phyloP scores from a whole-genome alignment of 2,888 invertebrate species.

The Gasteruption jaculator region DNA sequence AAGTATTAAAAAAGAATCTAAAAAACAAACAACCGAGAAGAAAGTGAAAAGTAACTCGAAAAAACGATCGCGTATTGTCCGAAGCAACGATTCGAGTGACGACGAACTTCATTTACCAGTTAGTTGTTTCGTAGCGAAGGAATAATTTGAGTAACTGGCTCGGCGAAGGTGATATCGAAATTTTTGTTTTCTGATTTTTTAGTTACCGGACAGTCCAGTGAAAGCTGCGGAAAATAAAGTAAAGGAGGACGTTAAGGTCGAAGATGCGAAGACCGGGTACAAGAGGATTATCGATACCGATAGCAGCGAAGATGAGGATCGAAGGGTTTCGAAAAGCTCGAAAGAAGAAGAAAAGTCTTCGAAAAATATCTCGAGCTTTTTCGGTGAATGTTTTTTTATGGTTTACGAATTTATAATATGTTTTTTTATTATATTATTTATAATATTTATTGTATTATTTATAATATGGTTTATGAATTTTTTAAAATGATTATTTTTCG shows the following conservation, averaged over 20 bases:
- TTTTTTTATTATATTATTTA: constrained; percentile 5
- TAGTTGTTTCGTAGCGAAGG: constrained; percentile 14
- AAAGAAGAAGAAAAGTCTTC: constrained; percentile 22
- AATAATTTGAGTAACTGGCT: constrained; percentile 6
- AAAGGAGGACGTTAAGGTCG: constrained; percentile 19
- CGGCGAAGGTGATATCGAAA: too few relatives aligned
- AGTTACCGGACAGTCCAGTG: constrained; percentile 28
- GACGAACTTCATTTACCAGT: constrained; percentile 40
- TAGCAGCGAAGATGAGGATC: constrained; percentile 16
- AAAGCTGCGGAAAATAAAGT: constrained; percentile 29
- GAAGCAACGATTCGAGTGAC: constrained; percentile 41
- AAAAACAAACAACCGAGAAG: constrained; percentile 10
- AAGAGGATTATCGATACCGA: not conserved
- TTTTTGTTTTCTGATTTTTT: constrained; percentile 8
- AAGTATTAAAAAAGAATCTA: constrained; percentile 2
- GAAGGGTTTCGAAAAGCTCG: constrained; percentile 14
- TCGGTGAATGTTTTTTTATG: constrained; percentile 27
- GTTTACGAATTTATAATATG: not conserved
- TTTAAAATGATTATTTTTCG: too few relatives aligned
- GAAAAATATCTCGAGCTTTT: constrained; percentile 34
- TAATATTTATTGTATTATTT: too few relatives aligned
- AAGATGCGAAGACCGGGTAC: not conserved
- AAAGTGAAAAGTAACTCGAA: constrained; percentile 20
- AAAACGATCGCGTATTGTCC: constrained; percentile 32
- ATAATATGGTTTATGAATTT: too few relatives aligned